Percentiles rank a stretch among this genome's conserved stretches.
Evolutionary conservation across 2,113 vertebrate genomes (phyloP).

Genomic region (Limnothrissa miodon): DNA sequence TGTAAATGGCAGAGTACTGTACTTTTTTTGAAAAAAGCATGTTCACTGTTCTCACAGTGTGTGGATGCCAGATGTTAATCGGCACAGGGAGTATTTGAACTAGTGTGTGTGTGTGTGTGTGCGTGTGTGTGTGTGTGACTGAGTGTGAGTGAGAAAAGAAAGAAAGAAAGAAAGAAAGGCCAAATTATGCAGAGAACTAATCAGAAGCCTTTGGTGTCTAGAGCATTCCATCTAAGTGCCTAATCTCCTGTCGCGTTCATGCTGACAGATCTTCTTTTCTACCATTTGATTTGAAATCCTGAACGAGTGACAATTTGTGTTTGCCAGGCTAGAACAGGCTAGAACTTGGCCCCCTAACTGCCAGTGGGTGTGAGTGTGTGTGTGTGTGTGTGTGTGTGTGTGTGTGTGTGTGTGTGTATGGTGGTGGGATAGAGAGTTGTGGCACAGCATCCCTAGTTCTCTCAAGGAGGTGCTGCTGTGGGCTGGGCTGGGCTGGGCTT

Average conservation of each 20-base stretch:
- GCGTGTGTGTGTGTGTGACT: background rate
- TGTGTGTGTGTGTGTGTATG: constrained; percentile 15
- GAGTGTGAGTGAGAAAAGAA: too few relatives aligned
- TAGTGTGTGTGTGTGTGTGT: too few relatives aligned
- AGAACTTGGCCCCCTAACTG: background rate
- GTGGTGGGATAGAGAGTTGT: background rate
- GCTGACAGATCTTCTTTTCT: background rate
- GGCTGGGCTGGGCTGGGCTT: background rate
- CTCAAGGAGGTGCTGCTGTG: too few relatives aligned
- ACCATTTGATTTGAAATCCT: background rate
- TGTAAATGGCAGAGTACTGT: background rate
- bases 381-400: constrained; percentile 14
- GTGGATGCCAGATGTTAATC: background rate
- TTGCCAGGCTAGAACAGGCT: background rate
- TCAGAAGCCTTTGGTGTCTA: too few relatives aligned
- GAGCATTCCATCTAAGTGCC: background rate
- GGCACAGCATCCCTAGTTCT: background rate
- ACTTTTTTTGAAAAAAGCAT: background rate
- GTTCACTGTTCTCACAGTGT: background rate
- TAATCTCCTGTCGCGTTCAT: background rate
- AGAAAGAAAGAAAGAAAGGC: too few relatives aligned
- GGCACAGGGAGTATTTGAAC: too few relatives aligned
- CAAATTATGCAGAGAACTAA: too few relatives aligned
- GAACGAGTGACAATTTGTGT: background rate
- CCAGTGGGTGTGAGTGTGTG: background rate